A percentile compares a stretch with the other conserved stretches of the same genome.
These are phyloP conservation scores for Hydraecia micacea DNA, from an alignment of 2,888 invertebrate genomes.

Conservation along the genomic window DNA sequence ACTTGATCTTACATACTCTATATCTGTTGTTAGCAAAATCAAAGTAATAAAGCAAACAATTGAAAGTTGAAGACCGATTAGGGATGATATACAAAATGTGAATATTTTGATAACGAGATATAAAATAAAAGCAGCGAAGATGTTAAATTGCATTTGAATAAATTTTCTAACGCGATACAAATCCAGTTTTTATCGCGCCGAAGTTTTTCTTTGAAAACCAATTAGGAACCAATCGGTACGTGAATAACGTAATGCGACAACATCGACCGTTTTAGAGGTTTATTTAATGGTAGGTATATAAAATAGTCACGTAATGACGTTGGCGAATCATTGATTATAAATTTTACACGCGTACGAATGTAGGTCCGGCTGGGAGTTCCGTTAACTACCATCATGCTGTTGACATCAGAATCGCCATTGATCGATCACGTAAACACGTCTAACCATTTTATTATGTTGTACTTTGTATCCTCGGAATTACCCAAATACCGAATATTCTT, in stretches of 20 bases:
- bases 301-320: conserved; percentile 75
- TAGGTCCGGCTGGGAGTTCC: conserved; percentile 74
- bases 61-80: conserved; percentile 10
- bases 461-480: conserved; percentile 66
- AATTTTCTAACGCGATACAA: conserved; percentile 31
- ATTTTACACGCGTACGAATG: conserved; percentile 73
- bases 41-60: conserved; percentile 26
- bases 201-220: conserved; percentile 64
- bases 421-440: conserved; percentile 54
- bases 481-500: conserved; percentile 67
- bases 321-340: conserved; percentile 64
- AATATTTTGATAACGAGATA: background rate
- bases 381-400: conserved; percentile 69
- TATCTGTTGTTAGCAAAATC: conserved; percentile 17
- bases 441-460: conserved; percentile 57
- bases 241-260: conserved; percentile 71
- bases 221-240: conserved; percentile 72
- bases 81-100: conserved; percentile 1
- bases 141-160: conserved; percentile 25
- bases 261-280: conserved; percentile 64
- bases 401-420: conserved; percentile 60
- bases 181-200: conserved; percentile 36
- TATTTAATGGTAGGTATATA: conserved; percentile 71
- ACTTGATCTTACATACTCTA: conserved; percentile 37
- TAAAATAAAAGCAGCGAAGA: conserved; percentile 18